Percentiles rank a stretch among this genome's conserved stretches.
These are phyloP conservation scores for Anadara kagoshimensis DNA, from an alignment of 1,140 invertebrate species.

Conservation along the genomic window DNA sequence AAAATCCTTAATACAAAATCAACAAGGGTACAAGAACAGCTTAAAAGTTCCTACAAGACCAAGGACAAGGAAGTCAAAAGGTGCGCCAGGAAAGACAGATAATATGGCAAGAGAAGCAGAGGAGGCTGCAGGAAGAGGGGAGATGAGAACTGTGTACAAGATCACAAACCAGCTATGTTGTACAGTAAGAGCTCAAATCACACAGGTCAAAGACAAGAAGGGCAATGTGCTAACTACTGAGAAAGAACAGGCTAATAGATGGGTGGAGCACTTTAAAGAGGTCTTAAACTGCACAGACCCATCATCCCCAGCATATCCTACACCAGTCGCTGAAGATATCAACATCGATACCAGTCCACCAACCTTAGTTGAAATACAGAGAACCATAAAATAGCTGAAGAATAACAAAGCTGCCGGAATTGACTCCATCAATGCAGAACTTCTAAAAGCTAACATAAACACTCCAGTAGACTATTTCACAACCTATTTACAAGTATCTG, in stretches of 20 bases:
- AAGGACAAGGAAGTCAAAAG: constrained; percentile 22
- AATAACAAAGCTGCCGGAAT: constrained; percentile 20
- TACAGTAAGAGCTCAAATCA: not conserved
- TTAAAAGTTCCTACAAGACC: constrained; percentile 2
- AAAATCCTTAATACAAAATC: constrained; percentile 12
- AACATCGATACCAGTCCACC: constrained; percentile 8
- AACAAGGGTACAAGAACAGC: constrained; percentile 20
- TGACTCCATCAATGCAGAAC: constrained; percentile 24
- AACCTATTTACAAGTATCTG: constrained; percentile 9
- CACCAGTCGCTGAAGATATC: not conserved
- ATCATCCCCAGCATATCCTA: not conserved
- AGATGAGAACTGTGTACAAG: constrained; percentile 14
- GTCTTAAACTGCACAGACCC: constrained; percentile 17
- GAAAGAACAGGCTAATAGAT: constrained; percentile 9
- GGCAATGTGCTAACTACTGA: constrained; percentile 14
- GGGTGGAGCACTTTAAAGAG: constrained; percentile 20
- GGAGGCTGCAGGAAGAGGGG: not conserved
- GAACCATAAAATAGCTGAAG: constrained; percentile 6
- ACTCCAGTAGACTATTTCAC: constrained; percentile 2
- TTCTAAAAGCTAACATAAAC: constrained; percentile 6
- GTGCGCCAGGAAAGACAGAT: constrained; percentile 22
- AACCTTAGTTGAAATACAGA: constrained; percentile 2
- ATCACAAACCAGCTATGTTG: constrained; percentile 11
- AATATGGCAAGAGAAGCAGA: constrained; percentile 11
- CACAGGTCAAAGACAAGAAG: constrained; percentile 17